Evolutionary conservation across 1,140 invertebrate genomes (phyloP), one percentile per base, ranked within the genome.

Genomic region (Aphaenogaster rudis): DNA sequence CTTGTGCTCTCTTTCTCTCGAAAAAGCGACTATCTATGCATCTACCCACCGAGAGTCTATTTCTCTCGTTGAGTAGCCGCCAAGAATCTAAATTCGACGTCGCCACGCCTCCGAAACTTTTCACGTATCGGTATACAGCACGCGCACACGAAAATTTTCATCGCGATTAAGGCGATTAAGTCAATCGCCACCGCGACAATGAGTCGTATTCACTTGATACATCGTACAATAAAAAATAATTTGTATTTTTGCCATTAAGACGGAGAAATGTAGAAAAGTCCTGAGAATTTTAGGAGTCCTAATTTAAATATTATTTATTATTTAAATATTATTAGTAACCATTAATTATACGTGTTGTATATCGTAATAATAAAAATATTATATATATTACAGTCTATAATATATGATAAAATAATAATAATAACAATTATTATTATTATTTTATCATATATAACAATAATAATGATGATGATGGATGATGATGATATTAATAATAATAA

Each of bases 21-120:
- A 54, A 81, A 71, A 81, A 66, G 50, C 64, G 78, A 17, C 78
- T 81, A 57, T 42, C n/a, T 69, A 67, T 11, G 61, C 54, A 79
- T 45, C 78, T 69, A 71, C 42, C 28, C 17, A 48, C 48, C 28
- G 39, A 33, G 50, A 81, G 45, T 86, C 78, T 86, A 86, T 86
- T 86, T 86, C 77, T 86, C 78, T 42, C 85, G 66, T 86, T 86
- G 85, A 86, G 36, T 82, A 81, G n/a, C 45, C 78, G 78, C 85
- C 78, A 86, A 86, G 63, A 86, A 72, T 86, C 78, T 86, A 86
- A 81, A 86, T 87, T 87, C 67, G 57, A 72, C 78, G 15, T 80
- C 66, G 85, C 63, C 85, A 86, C 77, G 85, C 85, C 85, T 86
- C 77, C 77, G 57, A 79, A 66, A 82, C 78, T 87, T 87, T 80